Evolutionary conservation across 2,797 vertebrate species (phyloP).

Genomic region (Takifugu ocellatus): DNA sequence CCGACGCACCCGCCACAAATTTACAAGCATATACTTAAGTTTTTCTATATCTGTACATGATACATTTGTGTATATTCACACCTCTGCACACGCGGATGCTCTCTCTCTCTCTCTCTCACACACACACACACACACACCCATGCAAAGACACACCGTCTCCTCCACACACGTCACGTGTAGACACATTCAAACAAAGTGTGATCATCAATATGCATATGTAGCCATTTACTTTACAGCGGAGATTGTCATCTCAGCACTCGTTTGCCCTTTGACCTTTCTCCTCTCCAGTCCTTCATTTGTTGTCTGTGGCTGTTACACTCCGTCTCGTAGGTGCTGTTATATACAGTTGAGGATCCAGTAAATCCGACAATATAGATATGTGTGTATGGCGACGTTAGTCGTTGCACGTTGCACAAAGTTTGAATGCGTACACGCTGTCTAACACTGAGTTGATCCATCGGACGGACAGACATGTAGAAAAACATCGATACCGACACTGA

Average conservation of each 20-base stretch:
- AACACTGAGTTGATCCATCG: constrained; percentile 55
- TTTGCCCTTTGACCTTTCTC: constrained; percentile 44
- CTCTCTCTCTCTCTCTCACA: constrained; percentile 6
- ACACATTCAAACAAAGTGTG: constrained; percentile 62
- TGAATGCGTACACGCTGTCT: constrained; percentile 52
- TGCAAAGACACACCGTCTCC: constrained; percentile 20
- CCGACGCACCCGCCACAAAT: constrained; percentile 78
- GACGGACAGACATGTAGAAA: constrained; percentile 57
- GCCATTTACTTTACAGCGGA: constrained; percentile 73
- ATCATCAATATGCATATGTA: constrained; percentile 73
- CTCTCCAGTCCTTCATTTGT: constrained; percentile 24
- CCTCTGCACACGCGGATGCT: constrained; percentile 4
- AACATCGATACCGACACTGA: constrained; percentile 58
- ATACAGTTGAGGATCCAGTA: constrained; percentile 60
- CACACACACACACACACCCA: constrained; percentile 41
- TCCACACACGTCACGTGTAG: constrained; percentile 49
- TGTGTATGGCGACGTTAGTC: constrained; percentile 45
- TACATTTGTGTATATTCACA: constrained; percentile 70
- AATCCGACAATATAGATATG: constrained; percentile 46
- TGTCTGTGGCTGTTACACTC: too few species aligned
- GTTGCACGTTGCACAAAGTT: constrained; percentile 50
- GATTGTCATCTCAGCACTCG: constrained; percentile 76
- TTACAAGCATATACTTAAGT: constrained; percentile 90
- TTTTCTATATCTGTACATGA: constrained; percentile 74
- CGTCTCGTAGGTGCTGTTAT: constrained; percentile 61